phyloP scores from a whole-genome alignment of 64 coral and sea anemone genomes.

The Acropora yongei region DNA sequence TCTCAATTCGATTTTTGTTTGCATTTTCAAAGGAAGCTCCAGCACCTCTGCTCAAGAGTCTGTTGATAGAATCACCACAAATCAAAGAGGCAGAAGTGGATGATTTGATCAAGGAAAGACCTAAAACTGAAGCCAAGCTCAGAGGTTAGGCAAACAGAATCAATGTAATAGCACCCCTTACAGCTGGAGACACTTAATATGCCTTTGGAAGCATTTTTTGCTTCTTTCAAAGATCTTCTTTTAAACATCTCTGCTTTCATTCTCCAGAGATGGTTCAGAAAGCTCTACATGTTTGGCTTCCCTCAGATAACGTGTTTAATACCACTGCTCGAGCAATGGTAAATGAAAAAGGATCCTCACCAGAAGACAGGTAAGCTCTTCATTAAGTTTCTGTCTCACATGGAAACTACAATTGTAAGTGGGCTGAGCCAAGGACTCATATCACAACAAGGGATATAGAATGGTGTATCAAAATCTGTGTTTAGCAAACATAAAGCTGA shows the following conservation, averaged over 20 bases:
- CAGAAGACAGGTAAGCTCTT: neutral
- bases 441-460: too few relatives aligned
- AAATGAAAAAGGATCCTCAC: neutral
- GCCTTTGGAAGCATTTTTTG: too few relatives aligned
- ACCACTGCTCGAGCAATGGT: neutral
- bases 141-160: neutral
- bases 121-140: neutral
- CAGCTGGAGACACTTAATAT: too few relatives aligned
- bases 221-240: too few relatives aligned
- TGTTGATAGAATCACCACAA: neutral
- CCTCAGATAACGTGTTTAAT: constrained; percentile 6
- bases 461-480: too few relatives aligned
- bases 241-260: neutral
- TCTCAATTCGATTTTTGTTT: neutral
- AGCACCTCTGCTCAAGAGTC: neutral
- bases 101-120: neutral
- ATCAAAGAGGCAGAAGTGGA: neutral
- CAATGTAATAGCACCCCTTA: too few relatives aligned
- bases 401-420: too few relatives aligned
- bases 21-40: constrained; percentile 4
- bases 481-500: too few relatives aligned
- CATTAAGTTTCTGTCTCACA: neutral
- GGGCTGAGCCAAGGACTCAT: too few relatives aligned
- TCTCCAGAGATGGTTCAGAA: constrained; percentile 14
- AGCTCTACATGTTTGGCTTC: constrained; percentile 32